phyloP scores from a whole-genome alignment of 2,888 invertebrate genomes.

The Lamellibrachia satsuma region DNA sequence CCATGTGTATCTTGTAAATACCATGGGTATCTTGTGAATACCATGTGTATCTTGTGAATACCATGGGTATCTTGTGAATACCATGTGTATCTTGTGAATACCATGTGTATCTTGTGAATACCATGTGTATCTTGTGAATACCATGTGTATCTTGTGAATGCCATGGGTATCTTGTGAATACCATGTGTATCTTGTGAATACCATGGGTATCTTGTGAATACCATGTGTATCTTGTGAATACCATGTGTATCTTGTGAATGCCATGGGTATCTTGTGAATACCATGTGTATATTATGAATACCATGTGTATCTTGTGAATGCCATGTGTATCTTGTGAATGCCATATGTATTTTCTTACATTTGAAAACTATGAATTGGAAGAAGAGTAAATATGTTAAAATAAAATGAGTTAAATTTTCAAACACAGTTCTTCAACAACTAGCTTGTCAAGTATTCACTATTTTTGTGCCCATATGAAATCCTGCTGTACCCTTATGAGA shows the following conservation, averaged over 20 bases:
- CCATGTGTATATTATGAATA: neutral
- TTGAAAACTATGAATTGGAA: neutral
- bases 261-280: neutral
- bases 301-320: neutral
- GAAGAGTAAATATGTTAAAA: neutral
- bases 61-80: neutral
- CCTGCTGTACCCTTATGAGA: too few relatives aligned
- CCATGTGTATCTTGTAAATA: neutral
- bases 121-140: neutral
- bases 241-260: neutral
- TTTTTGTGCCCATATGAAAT: too few relatives aligned
- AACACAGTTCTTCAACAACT: too few relatives aligned
- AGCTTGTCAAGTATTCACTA: too few relatives aligned
- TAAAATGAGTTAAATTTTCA: too few relatives aligned
- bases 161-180: neutral
- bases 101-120: neutral
- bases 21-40: neutral
- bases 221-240: neutral
- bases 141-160: neutral
- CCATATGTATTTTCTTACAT: neutral
- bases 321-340: neutral
- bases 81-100: neutral
- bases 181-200: neutral
- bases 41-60: neutral
- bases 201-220: neutral